A percentile compares a stretch with the other conserved stretches of the same genome.
phyloP scores from a whole-genome alignment of 2,888 invertebrate species.

The Argyra leucocephala region DNA sequence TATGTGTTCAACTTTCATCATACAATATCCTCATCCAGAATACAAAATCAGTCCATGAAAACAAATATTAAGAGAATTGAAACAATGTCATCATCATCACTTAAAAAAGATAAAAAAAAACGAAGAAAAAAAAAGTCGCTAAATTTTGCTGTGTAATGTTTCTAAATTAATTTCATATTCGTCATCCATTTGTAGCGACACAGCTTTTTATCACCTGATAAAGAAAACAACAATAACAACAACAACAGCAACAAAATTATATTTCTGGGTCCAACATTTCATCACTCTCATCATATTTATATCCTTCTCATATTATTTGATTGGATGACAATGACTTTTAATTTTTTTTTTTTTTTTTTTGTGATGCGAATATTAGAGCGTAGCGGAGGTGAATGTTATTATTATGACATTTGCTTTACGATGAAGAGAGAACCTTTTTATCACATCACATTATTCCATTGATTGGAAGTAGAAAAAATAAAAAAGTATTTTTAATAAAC shows the following conservation, averaged over 20 bases:
- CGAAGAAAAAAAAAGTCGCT: neutral
- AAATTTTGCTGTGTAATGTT: neutral
- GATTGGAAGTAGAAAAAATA: too few species aligned
- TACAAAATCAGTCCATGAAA: neutral
- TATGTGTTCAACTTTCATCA: neutral
- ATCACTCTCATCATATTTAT: neutral
- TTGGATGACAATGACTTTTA: slow-evolving; percentile 3
- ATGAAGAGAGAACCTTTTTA: neutral
- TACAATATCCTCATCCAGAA: neutral
- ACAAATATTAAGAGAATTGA: neutral
- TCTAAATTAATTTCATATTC: neutral
- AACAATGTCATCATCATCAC: neutral
- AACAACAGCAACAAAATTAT: neutral
- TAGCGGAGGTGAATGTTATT: neutral
- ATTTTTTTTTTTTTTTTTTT: too few species aligned
- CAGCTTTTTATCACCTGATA: neutral
- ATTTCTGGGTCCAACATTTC: neutral
- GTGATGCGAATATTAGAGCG: neutral
- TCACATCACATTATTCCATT: too few species aligned
- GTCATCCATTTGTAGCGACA: neutral
- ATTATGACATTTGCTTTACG: too few species aligned
- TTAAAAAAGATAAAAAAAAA: neutral
- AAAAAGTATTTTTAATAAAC: too few species aligned
- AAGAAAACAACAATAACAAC: neutral
- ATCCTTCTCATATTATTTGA: neutral